phyloP scores from a whole-genome alignment of 2,888 invertebrate genomes.

The Lacanobia oleracea region DNA sequence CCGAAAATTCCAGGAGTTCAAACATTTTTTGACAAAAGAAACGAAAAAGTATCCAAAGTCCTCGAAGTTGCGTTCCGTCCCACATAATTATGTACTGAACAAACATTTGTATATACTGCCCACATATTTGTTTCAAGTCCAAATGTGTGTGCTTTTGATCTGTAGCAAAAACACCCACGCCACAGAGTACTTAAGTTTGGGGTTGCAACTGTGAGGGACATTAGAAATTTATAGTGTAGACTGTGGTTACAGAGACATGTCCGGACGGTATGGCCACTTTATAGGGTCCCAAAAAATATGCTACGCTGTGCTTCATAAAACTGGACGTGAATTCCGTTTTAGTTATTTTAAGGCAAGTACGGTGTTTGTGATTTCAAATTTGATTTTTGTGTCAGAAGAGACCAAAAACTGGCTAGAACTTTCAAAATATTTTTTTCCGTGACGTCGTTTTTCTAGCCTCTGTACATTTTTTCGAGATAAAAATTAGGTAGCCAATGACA shows the following conservation, averaged over 20 bases:
- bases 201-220: slow-evolving; percentile 17
- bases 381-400: not conserved
- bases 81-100: slow-evolving; percentile 25
- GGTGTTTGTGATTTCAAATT: too few relatives aligned
- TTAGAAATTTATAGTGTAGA: slow-evolving; percentile 21
- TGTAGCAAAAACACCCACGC: slow-evolving; percentile 30
- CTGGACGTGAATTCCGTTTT: not conserved
- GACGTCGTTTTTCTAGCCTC: too few relatives aligned
- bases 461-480: too few relatives aligned
- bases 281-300: not conserved
- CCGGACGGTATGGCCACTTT: not conserved
- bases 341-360: not conserved
- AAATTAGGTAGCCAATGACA: too few relatives aligned
- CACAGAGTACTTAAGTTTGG: slow-evolving; percentile 26
- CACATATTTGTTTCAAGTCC: slow-evolving; percentile 28
- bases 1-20: not conserved
- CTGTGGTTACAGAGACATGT: not conserved
- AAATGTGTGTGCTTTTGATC: slow-evolving; percentile 38
- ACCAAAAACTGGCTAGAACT: not conserved
- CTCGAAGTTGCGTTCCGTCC: slow-evolving; percentile 9
- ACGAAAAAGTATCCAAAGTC: not conserved
- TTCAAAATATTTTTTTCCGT: too few relatives aligned
- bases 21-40: not conserved
- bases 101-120: slow-evolving; percentile 32
- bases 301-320: not conserved